phyloP scores from a whole-genome alignment of 2,113 vertebrate species.

The Platichthys stellatus region DNA sequence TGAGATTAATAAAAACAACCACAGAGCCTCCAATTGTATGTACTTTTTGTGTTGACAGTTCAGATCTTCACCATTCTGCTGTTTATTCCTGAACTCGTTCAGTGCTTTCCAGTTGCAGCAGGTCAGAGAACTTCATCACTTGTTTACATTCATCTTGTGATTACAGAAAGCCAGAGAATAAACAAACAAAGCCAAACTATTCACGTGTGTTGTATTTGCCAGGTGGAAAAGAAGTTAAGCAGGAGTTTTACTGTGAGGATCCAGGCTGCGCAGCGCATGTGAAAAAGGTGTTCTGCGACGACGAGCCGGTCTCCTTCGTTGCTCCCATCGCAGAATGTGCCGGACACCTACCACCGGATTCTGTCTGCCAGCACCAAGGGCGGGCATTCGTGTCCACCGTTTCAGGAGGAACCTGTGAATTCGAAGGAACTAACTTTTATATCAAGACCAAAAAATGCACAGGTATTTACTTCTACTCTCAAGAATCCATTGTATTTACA shows the following conservation, averaged over 20 bases:
- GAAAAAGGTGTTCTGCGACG: fast-evolving
- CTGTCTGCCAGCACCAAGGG: slow-evolving; percentile 12
- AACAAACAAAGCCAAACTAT: not conserved
- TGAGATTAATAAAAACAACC: not conserved
- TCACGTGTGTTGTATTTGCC: not conserved
- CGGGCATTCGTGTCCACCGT: not conserved
- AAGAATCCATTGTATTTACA: not conserved
- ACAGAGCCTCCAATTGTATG: not conserved
- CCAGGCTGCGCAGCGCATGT: slow-evolving; percentile 27
- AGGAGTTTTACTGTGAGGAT: not conserved
- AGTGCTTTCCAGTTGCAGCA: not conserved
- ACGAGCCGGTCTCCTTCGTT: fast-evolving
- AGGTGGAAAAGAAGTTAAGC: not conserved
- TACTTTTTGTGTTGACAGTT: not conserved
- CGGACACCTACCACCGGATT: not conserved
- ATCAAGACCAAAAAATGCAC: not conserved
- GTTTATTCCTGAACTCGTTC: fast-evolving
- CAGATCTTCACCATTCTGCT: not conserved
- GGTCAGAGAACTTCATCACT: not conserved
- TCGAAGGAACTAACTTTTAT: not conserved
- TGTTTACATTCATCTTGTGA: not conserved
- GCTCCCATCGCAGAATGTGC: fast-evolving
- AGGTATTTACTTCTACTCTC: slow-evolving; percentile 36
- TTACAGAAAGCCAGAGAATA: not conserved
- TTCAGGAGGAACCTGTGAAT: not conserved